Conservation (phyloP, 1,140 invertebrate species). For the Caenorhabditis latens region DNA sequence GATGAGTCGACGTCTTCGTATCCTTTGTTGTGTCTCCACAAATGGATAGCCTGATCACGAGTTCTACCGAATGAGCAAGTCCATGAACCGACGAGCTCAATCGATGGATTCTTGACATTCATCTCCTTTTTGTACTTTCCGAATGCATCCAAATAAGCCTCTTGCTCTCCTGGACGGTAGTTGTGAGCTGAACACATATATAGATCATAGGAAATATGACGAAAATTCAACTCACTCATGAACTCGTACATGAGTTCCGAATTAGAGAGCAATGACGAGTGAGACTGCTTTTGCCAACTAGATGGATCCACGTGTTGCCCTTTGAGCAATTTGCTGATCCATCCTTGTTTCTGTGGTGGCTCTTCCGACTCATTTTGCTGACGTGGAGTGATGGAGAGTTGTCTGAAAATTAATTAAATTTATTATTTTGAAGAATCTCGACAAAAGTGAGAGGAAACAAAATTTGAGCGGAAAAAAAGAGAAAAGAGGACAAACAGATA, state of each 20-base stretch:
- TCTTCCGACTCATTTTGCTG: slow-evolving; percentile 35
- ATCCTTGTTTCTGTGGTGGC: slow-evolving; percentile 63
- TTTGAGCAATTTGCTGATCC: slow-evolving; percentile 65
- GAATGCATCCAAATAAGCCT: slow-evolving; percentile 70
- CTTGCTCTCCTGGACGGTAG: slow-evolving; percentile 66
- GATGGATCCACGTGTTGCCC: slow-evolving; percentile 69
- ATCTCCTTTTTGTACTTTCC: slow-evolving; percentile 67
- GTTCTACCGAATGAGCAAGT: slow-evolving; percentile 73
- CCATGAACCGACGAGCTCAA: slow-evolving; percentile 75
- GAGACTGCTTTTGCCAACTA: slow-evolving; percentile 74
- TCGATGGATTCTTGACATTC: slow-evolving; percentile 61
- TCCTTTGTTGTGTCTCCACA: slow-evolving; percentile 76
- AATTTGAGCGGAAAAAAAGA: slow-evolving; percentile 13
- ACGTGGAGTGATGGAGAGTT: slow-evolving; percentile 16
- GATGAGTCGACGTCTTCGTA: slow-evolving; percentile 69
- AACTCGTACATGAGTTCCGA: slow-evolving; percentile 75
- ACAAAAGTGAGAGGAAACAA: slow-evolving; percentile 5
- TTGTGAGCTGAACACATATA: slow-evolving; percentile 71
- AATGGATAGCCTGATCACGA: slow-evolving; percentile 76
- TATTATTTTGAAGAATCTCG: not conserved
- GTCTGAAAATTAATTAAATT: slow-evolving; percentile 36
- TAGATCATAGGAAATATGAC: not conserved
- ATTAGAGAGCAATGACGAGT: slow-evolving; percentile 74
- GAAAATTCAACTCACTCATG: slow-evolving; percentile 67
- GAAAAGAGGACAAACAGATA: not conserved